phyloP scores from a whole-genome alignment of 2,888 invertebrate genomes.

The Parnassius mnemosyne region DNA sequence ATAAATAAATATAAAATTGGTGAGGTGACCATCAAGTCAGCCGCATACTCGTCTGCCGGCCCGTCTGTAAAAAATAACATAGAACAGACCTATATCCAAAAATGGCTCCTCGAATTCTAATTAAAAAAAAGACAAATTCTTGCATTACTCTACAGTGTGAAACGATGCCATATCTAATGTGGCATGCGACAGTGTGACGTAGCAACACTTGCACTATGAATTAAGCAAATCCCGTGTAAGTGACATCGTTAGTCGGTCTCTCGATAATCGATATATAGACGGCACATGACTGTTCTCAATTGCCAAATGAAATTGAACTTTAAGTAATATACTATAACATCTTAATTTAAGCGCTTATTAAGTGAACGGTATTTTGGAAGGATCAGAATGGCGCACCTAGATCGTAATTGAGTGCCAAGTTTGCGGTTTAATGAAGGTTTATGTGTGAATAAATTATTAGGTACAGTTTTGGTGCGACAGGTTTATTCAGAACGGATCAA shows the following conservation, averaged over 20 bases:
- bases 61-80: too few species aligned
- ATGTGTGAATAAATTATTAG: conserved; percentile 4
- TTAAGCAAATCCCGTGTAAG: conserved; percentile 42
- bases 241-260: conserved; percentile 39
- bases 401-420: conserved; percentile 8
- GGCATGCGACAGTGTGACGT: conserved; percentile 25
- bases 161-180: neutral
- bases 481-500: neutral
- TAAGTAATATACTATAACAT: neutral
- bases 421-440: neutral
- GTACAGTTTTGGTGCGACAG: neutral
- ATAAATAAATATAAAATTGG: too few species aligned
- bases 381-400: neutral
- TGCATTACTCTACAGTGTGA: neutral
- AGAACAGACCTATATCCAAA: too few species aligned
- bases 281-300: neutral
- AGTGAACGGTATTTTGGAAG: neutral
- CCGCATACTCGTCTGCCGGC: too few species aligned
- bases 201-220: conserved; percentile 41
- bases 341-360: neutral
- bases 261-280: conserved; percentile 35
- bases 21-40: too few species aligned
- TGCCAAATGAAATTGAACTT: neutral
- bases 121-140: too few species aligned
- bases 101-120: too few species aligned